Base-by-base conservation (phyloP, 1,140 invertebrate genomes). In the Fopius arisanus region DNA sequence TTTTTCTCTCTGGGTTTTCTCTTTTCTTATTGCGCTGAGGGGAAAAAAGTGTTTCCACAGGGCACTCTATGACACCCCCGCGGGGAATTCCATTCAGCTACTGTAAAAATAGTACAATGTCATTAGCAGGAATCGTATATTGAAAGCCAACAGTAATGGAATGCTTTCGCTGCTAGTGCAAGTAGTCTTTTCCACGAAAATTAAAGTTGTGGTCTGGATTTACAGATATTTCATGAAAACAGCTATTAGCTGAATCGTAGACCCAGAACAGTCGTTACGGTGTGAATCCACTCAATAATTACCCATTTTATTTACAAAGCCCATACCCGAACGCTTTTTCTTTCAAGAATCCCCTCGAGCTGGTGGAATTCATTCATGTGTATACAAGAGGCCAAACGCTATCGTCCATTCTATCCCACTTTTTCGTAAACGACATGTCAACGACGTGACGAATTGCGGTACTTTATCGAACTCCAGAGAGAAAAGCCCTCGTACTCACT, bases 391-490 rank as follows among this genome's bases (percentile, higher is more conserved):
- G 43, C 43, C 43, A 48, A 48, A 19, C 43, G n/a, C n/a, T 48
- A 48, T 16, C 14, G n/a, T 19, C 43, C 14, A 33, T 21, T 73
- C 62, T 29, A 43, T 65, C 54, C 67, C 62, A 71, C 72, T 65
- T 51, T 71, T 43, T 67, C 66, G 63, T 59, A 59, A 59, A 59
- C 54, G 23, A 59, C 69, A 65, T 51, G 71, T 74, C 72, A 48
- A 29, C 69, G 43, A 14, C 41, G 65, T 76, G 72, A 78, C 72
- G 77, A 78, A 78, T 78, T 54, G 72, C 68, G 41, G 67, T 65
- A 67, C 37, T 76, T 66, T 70, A 68, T 74, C 67, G 75, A 26
- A 66, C 40, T 29, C 26, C 7, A 51, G 26, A 67, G 40, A 26
- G 40, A 21, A 10, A 70, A 54, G n/a, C 21, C 37, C 29, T 23